A percentile compares a stretch with the other conserved stretches of the same genome.
These are phyloP conservation scores for Pilophorus perplexus DNA, from an alignment of 2,888 invertebrate genomes.

Conservation along the genomic window DNA sequence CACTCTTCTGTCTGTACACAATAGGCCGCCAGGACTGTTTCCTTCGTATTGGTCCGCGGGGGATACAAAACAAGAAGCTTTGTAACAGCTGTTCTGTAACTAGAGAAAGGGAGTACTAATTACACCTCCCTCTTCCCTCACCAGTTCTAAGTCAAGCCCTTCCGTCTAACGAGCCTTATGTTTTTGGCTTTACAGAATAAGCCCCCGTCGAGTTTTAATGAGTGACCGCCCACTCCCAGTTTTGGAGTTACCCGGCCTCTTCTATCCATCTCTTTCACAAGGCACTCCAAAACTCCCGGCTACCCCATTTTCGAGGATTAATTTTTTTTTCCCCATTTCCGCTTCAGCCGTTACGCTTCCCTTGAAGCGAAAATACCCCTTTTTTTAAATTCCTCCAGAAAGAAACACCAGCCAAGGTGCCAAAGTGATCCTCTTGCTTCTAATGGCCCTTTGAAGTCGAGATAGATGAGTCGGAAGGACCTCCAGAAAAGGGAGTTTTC, in stretches of 20 bases:
- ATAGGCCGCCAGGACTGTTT: no score
- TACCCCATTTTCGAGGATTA: slow-evolving; percentile 17
- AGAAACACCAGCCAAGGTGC: slow-evolving; percentile 10
- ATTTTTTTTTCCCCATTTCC: slow-evolving; percentile 2
- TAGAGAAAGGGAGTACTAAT: slow-evolving; percentile 21
- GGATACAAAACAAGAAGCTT: slow-evolving; percentile 22
- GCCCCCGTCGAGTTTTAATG: slow-evolving; percentile 28
- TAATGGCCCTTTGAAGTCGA: slow-evolving; percentile 16
- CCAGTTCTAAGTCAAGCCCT: slow-evolving; percentile 1
- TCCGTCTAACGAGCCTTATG: slow-evolving; percentile 36
- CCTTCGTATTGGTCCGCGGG: neutral
- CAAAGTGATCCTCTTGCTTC: slow-evolving; percentile 9
- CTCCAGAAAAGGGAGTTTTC: neutral
- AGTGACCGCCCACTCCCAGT: slow-evolving; percentile 18
- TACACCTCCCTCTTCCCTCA: no score
- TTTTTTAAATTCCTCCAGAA: neutral
- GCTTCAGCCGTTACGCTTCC: neutral
- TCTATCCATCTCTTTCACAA: slow-evolving; percentile 18
- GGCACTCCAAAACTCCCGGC: neutral
- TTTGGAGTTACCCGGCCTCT: neutral
- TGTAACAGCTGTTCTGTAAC: slow-evolving; percentile 21
- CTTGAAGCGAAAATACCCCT: neutral
- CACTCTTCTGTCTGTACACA: no score
- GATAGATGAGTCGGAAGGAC: neutral
- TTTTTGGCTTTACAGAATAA: slow-evolving; percentile 36